Base-by-base conservation (phyloP, 2,113 vertebrate genomes). In the Poeciliopsis retropinna region DNA sequence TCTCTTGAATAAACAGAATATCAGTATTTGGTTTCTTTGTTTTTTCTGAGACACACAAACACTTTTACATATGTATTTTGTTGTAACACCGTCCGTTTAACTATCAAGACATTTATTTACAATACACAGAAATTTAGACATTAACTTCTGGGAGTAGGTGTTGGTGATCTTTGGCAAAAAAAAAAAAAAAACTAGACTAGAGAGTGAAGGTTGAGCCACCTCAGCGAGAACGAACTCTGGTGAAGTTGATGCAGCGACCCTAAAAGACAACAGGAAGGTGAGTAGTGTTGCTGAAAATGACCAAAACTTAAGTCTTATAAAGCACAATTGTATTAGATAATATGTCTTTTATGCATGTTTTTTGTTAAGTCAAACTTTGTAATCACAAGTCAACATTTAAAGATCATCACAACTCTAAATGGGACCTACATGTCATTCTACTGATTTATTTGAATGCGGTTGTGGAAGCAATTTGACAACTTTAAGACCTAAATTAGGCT, bases 161-260 rank as follows among this genome's bases (percentile, higher is more conserved):
- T 57, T 31, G 4, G 9, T 63, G 13, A 29, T 78, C 72, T 81
- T 82, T 74, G 76, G 67, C 30, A 10, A 3, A 34, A 14, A 64
- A 4, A 31, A 4, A 4, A 62, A 72, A 77, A 7, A 22, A 19
- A 47, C 44, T 47, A 47, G 41, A 30, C 13, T 60, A n/a, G 1
- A 79, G 67, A 3, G 22, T 60, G 44, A 63, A 81, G 34, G 67
- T 44, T 37, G 41, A 73, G 68, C 65, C 19, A 75, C 32, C 3
- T 90, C 85, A 93, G 39, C 67, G 83, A 80, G 64, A 87, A 57
- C 87, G 91, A 84, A 92, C 89, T 79, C 93, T 83, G 63, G 90
- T 93, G 90, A 95, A 94, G 88, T 93, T 93, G 32, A 95, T 92
- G 82, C 94, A 95, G 81, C 94, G 93, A 1, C 94, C 93, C 94